Evolutionary conservation across 2,888 invertebrate species (phyloP), one percentile per base, ranked within the genome.

Genomic region (Microplitis manilae): DNA sequence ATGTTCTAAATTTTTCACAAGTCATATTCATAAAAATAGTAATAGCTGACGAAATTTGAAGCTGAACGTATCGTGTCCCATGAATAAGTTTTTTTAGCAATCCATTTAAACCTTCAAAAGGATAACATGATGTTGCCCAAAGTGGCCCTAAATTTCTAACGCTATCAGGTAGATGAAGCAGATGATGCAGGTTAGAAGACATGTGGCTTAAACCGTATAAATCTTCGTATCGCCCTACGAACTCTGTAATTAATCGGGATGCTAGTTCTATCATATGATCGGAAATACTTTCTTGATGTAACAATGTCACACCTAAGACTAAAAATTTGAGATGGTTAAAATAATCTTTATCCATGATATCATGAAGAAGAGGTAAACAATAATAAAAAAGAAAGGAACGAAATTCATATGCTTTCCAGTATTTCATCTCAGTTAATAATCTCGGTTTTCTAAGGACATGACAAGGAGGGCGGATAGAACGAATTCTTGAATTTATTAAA

Each of bases 71-170:
- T 30, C 77, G 61, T 0, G 79, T 79, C 13, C 82, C 80, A 74
- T 81, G 81, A 17, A 82, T 79, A 8, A 79, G 70, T 62, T 68
- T 77, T 70, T 77, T 79, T 6, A 81, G 68, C 13, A 78, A 65
- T 9, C 81, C 82, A 75, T 83, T 82, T 4, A 81, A 15, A 65
- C 79, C 75, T 69, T 83, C 83, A 68, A 77, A 83, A 1, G 80
- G 69, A 71, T 80, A 83, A 67, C 81, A 84, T 1, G 78, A 78
- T 1, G 77, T 79, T 38, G 75, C 75, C 73, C 75, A 81, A 0
- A 82, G 50, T 4, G 81, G 83, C 4, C 83, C 83, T 40, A 83
- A 77, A 65, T 78, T 50, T 40, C 20, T 8, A 0, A 84, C 83
- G 15, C 59, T 73, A 6, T 79, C 61, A n/a, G 79, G 20, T 39